A percentile compares a stretch with the other conserved stretches of the same genome.
phyloP scores from a whole-genome alignment of 35 echinoderm and acorn worm genomes.

The Ptychodera flava region DNA sequence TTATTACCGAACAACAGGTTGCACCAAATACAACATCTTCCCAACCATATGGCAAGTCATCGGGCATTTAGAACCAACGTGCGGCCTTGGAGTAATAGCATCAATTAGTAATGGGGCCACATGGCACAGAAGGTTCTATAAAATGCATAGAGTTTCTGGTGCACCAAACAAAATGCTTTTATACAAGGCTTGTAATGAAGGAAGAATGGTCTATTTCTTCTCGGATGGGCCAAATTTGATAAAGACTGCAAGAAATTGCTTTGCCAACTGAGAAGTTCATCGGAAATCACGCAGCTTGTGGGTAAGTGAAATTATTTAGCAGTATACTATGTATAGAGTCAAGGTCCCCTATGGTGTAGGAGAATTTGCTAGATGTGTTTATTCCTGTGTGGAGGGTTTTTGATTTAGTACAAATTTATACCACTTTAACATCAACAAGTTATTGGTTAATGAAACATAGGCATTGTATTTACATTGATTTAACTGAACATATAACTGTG shows the following conservation, averaged over 20 bases:
- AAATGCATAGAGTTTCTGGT: background rate
- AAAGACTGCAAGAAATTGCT: background rate
- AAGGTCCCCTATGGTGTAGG: too few species aligned
- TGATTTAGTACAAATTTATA: too few species aligned
- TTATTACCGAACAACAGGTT: conserved; percentile 24
- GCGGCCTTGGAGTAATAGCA: conserved; percentile 21
- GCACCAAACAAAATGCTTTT: background rate
- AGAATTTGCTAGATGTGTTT: too few species aligned
- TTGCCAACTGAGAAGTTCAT: background rate
- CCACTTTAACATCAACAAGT: too few species aligned
- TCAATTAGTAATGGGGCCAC: conserved; percentile 33
- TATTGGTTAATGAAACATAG: too few species aligned
- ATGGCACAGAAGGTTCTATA: conserved; percentile 15
- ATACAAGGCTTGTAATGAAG: background rate
- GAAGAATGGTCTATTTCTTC: background rate
- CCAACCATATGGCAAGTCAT: conserved; percentile 8
- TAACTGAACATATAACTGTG: too few species aligned
- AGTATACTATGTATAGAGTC: too few species aligned
- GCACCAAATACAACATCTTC: background rate
- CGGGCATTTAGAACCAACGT: conserved; percentile 5
- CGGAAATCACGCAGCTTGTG: background rate
- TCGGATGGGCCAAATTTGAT: background rate
- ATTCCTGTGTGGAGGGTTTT: too few species aligned
- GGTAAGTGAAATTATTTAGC: too few species aligned
- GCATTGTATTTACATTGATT: too few species aligned